Base-by-base conservation (phyloP, 2,797 vertebrate genomes). In the Danio tinwini region DNA sequence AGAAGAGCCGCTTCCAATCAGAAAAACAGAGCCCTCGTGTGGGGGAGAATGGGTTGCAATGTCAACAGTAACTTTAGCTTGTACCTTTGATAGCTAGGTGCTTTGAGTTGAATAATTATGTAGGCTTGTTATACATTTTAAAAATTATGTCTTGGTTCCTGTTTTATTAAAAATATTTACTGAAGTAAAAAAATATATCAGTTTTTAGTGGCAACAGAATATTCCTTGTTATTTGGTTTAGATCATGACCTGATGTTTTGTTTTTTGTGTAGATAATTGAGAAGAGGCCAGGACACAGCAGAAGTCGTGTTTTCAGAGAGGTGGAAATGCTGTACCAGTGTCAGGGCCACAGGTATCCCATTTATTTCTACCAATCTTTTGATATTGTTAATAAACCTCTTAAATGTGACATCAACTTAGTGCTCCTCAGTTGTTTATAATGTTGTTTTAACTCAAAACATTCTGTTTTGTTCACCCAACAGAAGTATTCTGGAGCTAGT, bases 321-420 rank as follows among this genome's bases (percentile, higher is more conserved):
- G 98, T 99, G 87, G 98, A 99, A 92, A 99, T 97, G 96, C 93
- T 99, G 52, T 99, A 99, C 72, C 98, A 99, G 91, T 99, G 98
- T 90, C 98, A 99, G 93, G 98, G 98, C 52, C 97, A 99, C 91
- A 96, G 97, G 98, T 97, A 92, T 12, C 6, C 2, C 1, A 3
- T 67, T 76, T 47, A 11, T 42, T 53, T 58, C 19, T 55, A n/a
- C 10, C 52, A n/a, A 49, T 16, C 21, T 39, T n/a, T 17, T 6
- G 37, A 55, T 19, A 16, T 40, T 10, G 6, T 9, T 11, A 12
- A 6, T 39, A 11, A n/a, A 29, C 45, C 9, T 40, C 6, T 49
- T 72, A 2, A 7, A 16, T 17, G 37, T 4, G 0, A 21, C 50
- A 13, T 76, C 13, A 13, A 21, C 70, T 39, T 12, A 65, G 45